Evolutionary conservation across 1,140 invertebrate genomes (phyloP).

Genomic region (Zaprionus inermis): DNA sequence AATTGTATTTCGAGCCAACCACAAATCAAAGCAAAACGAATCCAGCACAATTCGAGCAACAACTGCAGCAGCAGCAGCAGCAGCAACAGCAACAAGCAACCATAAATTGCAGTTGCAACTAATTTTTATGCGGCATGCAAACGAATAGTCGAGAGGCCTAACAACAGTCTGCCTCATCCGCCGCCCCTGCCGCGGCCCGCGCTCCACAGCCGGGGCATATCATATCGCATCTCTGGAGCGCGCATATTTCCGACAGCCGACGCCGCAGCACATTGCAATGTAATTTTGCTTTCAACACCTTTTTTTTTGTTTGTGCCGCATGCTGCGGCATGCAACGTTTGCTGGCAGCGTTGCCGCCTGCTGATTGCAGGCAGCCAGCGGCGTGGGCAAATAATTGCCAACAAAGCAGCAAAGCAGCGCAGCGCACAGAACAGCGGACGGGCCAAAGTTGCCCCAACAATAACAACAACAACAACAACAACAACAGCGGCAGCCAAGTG

Average conservation of each 20-base stretch:
- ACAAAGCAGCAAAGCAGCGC: conserved; percentile 58
- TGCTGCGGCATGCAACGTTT: conserved; percentile 32
- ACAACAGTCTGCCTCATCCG: background rate
- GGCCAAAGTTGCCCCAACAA: conserved; percentile 38
- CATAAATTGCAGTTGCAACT: conserved; percentile 73
- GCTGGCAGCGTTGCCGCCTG: conserved; percentile 47
- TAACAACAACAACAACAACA: conserved; percentile 22
- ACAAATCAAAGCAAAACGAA: conserved; percentile 63
- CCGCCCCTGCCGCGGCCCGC: background rate
- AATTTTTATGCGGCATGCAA: conserved; percentile 77
- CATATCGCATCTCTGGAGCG: conserved; percentile 72
- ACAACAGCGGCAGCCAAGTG: conserved; percentile 45
- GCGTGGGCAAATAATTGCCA: conserved; percentile 75
- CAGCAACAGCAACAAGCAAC: conserved; percentile 13
- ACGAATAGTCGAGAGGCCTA: conserved; percentile 37
- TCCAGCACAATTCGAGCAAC: conserved; percentile 43
- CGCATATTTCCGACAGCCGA: conserved; percentile 67
- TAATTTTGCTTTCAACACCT: conserved; percentile 83
- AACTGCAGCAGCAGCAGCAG: conserved; percentile 18
- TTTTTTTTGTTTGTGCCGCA: conserved; percentile 51
- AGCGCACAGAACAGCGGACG: conserved; percentile 34
- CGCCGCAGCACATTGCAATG: conserved; percentile 66
- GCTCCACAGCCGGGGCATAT: conserved; percentile 47
- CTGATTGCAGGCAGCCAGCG: conserved; percentile 55
- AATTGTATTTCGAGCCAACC: conserved; percentile 62